Conservation (phyloP, 2,888 invertebrate species). For the Leucophenga maculata region DNA sequence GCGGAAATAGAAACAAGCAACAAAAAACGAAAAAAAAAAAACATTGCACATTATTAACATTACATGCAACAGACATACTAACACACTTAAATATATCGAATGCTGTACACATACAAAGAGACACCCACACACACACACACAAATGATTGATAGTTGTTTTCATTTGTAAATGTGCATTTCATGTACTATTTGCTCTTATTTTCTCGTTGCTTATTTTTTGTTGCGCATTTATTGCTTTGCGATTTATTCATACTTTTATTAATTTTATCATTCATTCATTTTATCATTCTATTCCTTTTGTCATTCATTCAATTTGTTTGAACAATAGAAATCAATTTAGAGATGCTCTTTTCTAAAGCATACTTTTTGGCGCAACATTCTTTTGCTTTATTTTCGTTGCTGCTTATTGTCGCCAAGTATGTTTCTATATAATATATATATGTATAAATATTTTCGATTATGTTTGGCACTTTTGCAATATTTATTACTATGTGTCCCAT, state of each 20-base stretch:
- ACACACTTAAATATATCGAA: conserved; percentile 9
- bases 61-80: conserved; percentile 22
- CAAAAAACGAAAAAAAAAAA: not conserved
- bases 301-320: too few relatives aligned
- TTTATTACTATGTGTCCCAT: too few relatives aligned
- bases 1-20: not conserved
- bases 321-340: conserved; percentile 21
- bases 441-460: too few relatives aligned
- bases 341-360: not conserved
- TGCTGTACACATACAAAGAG: conserved; percentile 29
- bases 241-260: not conserved
- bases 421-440: not conserved
- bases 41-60: conserved; percentile 19
- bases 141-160: not conserved
- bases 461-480: too few relatives aligned
- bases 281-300: too few relatives aligned
- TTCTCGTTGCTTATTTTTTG: not conserved
- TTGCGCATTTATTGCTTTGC: not conserved
- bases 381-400: not conserved
- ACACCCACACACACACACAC: conserved; percentile 23
- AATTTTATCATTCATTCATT: not conserved
- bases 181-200: not conserved
- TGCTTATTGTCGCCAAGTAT: conserved; percentile 3
- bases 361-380: not conserved
- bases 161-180: not conserved